These are phyloP conservation scores for Pangasius djambal DNA, from an alignment of 2,797 vertebrate species.

Conservation along the genomic window DNA sequence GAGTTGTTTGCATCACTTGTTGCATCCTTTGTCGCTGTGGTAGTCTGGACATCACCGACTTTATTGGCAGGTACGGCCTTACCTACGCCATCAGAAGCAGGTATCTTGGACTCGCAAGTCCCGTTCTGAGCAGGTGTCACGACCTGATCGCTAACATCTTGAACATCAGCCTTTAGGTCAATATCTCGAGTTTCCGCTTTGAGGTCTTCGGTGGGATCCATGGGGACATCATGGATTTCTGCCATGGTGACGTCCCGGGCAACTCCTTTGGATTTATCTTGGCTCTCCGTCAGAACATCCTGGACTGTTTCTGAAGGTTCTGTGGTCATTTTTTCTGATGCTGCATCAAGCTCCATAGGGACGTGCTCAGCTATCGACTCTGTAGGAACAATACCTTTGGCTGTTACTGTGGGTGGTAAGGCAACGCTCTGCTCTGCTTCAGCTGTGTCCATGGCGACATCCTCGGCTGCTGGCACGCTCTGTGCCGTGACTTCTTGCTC, in stretches of 20 bases:
- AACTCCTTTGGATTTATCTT: neutral
- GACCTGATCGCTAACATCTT: neutral
- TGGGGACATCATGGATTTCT: neutral
- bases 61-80: neutral
- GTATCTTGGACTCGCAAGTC: neutral
- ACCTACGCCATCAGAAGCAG: neutral
- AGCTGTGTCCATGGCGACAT: neutral
- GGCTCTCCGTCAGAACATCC: slow-evolving; percentile 6
- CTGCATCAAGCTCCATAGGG: slow-evolving; percentile 11
- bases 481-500: neutral
- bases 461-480: neutral
- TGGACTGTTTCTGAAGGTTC: neutral
- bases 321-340: neutral
- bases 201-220: neutral
- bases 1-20: neutral
- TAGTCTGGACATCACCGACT: neutral
- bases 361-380: neutral
- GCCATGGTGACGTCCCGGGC: neutral
- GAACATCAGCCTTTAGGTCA: neutral
- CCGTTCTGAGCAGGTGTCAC: neutral
- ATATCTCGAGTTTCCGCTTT: neutral
- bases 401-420: neutral
- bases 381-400: neutral
- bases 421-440: neutral
- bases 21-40: neutral